Base-by-base conservation (phyloP, 1,140 invertebrate species). In the Bombus confusus region DNA sequence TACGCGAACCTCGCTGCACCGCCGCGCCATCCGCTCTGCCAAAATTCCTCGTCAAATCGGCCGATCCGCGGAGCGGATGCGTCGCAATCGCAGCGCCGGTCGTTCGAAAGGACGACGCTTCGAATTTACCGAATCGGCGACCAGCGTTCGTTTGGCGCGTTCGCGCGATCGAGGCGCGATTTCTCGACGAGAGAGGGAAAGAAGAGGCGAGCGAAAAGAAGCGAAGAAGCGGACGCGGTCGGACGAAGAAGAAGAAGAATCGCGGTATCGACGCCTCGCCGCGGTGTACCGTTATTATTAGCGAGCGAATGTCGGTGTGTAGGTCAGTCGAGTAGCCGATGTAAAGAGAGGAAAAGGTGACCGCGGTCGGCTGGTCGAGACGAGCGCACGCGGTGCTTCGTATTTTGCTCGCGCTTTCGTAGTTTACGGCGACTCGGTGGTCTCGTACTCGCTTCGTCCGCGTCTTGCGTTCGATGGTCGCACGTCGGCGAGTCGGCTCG, bases 291-390 rank as follows among this genome's bases (percentile, higher is more conserved):
- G 84, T 86, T 93, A 93, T 93, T 93, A 93, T 92, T 93, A 93
- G 91, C 89, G 64, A 87, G 85, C 78, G 86, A 92, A 91, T 92
- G 87, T 92, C 92, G 90, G 87, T 92, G 92, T 91, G 91, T 93
- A 92, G 91, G 91, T 93, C 92, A 92, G 88, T 73, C 86, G 86
- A 85, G 81, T 87, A 81, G 88, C 88, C 91, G 87, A 83, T 87
- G 64, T 87, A 37, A 18, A 37, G n/a, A 31, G 78, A 68, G 78
- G 52, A 72, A 72, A 72, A 72, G 39, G 34, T 85, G 12, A 41
- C 83, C 87, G 86, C 87, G 87, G 85, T 83, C 85, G 80, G 80
- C 43, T 72, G 39, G n/a, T 28, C 28, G 69, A 72, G n/a, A 72
- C 28, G 39, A 41, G 25, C 47, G 47, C 47, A 22, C 0, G 18